A percentile compares a stretch with the other conserved stretches of the same genome.
These are phyloP conservation scores for Rhea pennata DNA, from an alignment of 2,113 vertebrate genomes.

Conservation along the genomic window DNA sequence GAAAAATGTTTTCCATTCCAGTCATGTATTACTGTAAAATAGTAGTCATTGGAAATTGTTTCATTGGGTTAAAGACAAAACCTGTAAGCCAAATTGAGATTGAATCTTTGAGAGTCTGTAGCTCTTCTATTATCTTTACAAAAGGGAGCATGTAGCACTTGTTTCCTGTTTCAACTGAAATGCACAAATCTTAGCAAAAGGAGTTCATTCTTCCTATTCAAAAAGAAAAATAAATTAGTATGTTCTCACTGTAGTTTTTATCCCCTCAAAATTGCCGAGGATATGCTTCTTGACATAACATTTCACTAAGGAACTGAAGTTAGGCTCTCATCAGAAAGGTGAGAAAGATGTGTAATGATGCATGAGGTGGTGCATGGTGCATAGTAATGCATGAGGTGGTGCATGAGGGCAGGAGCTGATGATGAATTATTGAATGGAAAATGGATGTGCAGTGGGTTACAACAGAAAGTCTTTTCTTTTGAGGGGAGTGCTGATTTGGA, in stretches of 20 bases:
- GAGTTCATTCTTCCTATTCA: neutral
- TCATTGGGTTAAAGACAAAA: neutral
- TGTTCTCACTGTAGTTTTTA: neutral
- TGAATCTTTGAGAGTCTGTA: neutral
- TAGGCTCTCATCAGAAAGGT: no score
- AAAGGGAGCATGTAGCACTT: accelerated
- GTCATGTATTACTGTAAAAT: neutral
- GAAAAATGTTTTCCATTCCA: neutral
- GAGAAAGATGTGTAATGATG: neutral
- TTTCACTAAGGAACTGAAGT: no score
- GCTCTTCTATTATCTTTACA: neutral
- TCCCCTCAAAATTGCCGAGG: neutral
- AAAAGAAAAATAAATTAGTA: neutral
- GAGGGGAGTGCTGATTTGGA: neutral
- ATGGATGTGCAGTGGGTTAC: neutral
- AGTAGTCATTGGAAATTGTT: neutral
- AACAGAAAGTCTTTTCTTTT: neutral
- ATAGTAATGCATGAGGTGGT: no score
- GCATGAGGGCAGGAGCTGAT: neutral
- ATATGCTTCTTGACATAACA: neutral
- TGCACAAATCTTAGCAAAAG: neutral
- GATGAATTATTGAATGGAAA: neutral
- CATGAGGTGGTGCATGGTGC: neutral
- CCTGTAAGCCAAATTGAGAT: neutral
- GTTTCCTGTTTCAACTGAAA: neutral